Conservation (phyloP, 1,140 invertebrate genomes). For the Odontomachus brunneus region DNA sequence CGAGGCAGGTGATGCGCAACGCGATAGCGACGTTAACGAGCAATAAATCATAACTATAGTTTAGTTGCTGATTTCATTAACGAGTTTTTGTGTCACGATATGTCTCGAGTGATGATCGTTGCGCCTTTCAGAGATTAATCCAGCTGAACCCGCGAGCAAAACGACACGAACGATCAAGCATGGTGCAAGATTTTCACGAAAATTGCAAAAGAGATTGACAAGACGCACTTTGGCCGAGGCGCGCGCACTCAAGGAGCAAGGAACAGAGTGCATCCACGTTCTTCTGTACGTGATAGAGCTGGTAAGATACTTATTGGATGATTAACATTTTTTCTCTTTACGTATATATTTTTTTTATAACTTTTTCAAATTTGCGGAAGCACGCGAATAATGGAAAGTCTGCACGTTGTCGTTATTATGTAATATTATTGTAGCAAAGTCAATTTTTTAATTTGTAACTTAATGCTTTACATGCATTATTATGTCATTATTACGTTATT, state of each 20-base stretch:
- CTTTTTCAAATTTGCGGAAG: too few species aligned
- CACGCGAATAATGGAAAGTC: too few species aligned
- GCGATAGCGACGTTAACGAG: too few species aligned
- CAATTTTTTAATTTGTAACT: conserved; percentile 28
- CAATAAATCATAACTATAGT: too few species aligned
- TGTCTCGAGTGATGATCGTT: not conserved
- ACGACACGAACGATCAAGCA: conserved; percentile 91
- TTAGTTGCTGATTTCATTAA: too few species aligned
- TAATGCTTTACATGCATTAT: not conserved
- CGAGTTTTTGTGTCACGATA: not conserved
- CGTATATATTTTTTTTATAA: too few species aligned
- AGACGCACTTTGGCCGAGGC: conserved; percentile 91
- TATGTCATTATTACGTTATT: too few species aligned
- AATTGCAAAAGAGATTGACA: conserved; percentile 90
- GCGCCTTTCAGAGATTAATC: conserved; percentile 66
- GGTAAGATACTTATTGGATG: conserved; percentile 84
- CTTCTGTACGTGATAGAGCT: conserved; percentile 91
- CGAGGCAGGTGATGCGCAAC: too few species aligned
- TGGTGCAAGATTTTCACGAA: conserved; percentile 89
- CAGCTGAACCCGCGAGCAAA: conserved; percentile 82
- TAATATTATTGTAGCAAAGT: not conserved
- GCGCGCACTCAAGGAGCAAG: conserved; percentile 91
- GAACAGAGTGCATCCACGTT: conserved; percentile 91
- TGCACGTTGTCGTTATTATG: not conserved
- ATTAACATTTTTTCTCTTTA: too few species aligned